Percentiles rank a stretch among this genome's conserved stretches.
Conservation (phyloP, 2,888 invertebrate genomes). For the Autographa gamma region DNA sequence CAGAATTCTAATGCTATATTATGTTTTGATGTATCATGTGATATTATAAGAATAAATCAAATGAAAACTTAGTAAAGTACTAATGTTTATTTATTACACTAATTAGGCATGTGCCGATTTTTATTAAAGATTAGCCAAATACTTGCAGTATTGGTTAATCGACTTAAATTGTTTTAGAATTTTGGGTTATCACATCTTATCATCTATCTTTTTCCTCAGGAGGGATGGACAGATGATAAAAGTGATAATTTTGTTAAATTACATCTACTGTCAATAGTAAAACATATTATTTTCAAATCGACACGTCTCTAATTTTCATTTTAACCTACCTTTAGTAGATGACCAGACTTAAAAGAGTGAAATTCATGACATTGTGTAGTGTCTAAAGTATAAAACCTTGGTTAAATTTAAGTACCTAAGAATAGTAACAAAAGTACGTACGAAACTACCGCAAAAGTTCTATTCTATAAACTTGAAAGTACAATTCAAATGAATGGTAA, state of each 20-base stretch:
- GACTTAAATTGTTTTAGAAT: too few relatives aligned
- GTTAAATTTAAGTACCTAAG: neutral
- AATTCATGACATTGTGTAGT: neutral
- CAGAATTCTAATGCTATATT: too few relatives aligned
- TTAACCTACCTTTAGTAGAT: conserved; percentile 44
- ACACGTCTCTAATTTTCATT: conserved; percentile 32
- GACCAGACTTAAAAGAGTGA: conserved; percentile 28
- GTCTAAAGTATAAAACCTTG: neutral
- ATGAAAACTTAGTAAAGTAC: neutral
- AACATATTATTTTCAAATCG: conserved; percentile 18
- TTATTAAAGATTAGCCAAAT: conserved; percentile 1
- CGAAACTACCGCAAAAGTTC: too few relatives aligned
- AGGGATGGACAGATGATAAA: too few relatives aligned
- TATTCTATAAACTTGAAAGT: neutral
- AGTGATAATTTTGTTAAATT: too few relatives aligned
- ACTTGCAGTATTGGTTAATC: too few relatives aligned
- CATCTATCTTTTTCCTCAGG: too few relatives aligned
- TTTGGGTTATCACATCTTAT: too few relatives aligned
- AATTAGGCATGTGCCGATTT: conserved; percentile 42
- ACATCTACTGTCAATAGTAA: neutral
- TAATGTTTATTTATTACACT: neutral
- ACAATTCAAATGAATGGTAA: neutral
- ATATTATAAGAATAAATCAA: conserved; percentile 39
- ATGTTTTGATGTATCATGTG: conserved; percentile 8
- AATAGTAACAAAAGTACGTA: neutral